Evolutionary conservation across 2,888 invertebrate species (phyloP).

Genomic region (Metacarcinus magister): DNA sequence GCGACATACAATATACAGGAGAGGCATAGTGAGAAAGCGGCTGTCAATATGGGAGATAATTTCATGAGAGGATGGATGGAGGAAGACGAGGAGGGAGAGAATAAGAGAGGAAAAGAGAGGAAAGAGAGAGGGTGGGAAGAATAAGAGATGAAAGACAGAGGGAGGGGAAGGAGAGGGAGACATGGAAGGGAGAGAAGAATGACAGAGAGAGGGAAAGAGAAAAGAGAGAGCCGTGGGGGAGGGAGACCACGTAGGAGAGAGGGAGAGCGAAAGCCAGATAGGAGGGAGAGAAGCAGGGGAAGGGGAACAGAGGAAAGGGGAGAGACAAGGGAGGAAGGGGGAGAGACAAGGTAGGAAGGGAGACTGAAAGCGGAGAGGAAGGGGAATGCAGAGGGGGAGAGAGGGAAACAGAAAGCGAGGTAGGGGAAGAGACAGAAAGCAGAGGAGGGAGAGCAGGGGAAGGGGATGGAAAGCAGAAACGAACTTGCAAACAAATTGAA

Average conservation of each 20-base stretch:
- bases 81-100: too few species aligned
- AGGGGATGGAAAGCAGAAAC: background rate
- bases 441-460: background rate
- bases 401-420: slow-evolving; percentile 22
- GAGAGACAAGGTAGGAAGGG: slow-evolving; percentile 5
- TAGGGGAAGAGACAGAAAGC: slow-evolving; percentile 16
- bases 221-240: slow-evolving; percentile 37
- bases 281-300: slow-evolving; percentile 37
- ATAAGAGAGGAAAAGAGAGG: background rate
- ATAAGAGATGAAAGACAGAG: slow-evolving; percentile 49
- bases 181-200: slow-evolving; percentile 49
- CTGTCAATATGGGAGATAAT: too few species aligned
- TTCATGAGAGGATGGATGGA: too few species aligned
- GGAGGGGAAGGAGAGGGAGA: slow-evolving; percentile 43
- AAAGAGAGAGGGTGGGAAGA: background rate
- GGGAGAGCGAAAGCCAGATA: slow-evolving; percentile 18
- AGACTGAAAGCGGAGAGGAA: slow-evolving; percentile 20
- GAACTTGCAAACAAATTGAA: slow-evolving; percentile 37
- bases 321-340: slow-evolving; percentile 22
- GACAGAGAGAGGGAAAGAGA: slow-evolving; percentile 53
- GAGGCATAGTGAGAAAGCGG: too few species aligned
- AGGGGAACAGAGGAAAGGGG: slow-evolving; percentile 31
- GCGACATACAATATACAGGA: too few species aligned
- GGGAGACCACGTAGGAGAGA: slow-evolving; percentile 36
- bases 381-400: background rate